Evolutionary conservation across 2,113 vertebrate species (phyloP).

Genomic region (Crotalus horridus): DNA sequence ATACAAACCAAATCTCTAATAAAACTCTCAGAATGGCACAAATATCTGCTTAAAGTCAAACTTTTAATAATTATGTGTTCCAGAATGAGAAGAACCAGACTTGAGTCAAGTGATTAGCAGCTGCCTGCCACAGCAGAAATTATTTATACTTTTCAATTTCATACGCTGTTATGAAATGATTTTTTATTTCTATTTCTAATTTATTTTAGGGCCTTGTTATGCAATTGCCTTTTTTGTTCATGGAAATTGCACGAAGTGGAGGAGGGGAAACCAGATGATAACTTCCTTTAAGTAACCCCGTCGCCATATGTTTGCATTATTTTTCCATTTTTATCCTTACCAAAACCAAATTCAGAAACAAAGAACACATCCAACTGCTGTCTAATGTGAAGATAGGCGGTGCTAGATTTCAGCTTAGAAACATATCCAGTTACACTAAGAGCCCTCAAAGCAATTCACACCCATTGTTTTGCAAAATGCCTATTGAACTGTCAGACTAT

Average conservation of each 20-base stretch:
- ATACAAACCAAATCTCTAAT: neutral
- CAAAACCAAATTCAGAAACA: neutral
- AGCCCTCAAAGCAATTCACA: neutral
- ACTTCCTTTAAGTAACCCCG: neutral
- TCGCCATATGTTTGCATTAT: neutral
- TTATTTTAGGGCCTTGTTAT: neutral
- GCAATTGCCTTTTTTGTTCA: neutral
- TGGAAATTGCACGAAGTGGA: neutral
- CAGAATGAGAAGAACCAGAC: neutral
- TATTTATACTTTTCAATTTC: neutral
- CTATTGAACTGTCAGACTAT: too few relatives aligned
- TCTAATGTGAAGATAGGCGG: neutral
- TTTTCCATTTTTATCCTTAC: neutral
- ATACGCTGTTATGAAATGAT: neutral
- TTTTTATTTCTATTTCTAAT: neutral
- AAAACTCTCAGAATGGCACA: neutral
- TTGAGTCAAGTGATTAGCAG: neutral
- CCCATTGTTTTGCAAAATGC: neutral
- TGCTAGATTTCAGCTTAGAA: neutral
- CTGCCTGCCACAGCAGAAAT: neutral
- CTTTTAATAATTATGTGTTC: neutral
- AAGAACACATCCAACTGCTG: neutral
- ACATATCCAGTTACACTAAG: neutral
- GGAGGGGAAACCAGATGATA: neutral
- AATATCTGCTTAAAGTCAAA: neutral